Percentiles rank a stretch among this genome's conserved stretches.
Evolutionary conservation across 2,888 invertebrate species (phyloP).

Genomic region (Teleogryllus oceanicus): DNA sequence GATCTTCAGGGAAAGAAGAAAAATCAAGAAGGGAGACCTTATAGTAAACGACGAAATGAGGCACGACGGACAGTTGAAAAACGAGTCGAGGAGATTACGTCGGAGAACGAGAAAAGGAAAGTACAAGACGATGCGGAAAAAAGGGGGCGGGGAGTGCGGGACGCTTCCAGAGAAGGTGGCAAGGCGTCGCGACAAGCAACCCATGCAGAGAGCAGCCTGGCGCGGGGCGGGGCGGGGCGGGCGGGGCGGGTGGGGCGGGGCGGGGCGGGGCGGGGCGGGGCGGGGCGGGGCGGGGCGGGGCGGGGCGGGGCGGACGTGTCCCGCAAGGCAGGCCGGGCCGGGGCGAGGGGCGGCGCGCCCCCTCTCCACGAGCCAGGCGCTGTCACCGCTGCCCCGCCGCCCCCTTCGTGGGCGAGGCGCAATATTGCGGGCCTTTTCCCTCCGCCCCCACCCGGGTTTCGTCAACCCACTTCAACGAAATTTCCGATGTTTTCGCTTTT

Average conservation of each 20-base stretch:
- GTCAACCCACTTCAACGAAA: slow-evolving; percentile 18
- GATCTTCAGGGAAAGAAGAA: too few relatives aligned
- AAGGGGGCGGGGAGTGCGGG: too few relatives aligned
- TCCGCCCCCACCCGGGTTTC: not conserved
- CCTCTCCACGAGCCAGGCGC: not conserved
- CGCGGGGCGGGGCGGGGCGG: not conserved
- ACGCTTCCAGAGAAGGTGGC: too few relatives aligned
- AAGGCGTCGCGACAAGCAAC: too few relatives aligned
- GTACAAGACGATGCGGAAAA: too few relatives aligned
- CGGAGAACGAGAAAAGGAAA: too few relatives aligned
- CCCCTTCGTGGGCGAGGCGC: not conserved
- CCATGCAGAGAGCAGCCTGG: too few relatives aligned
- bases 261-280: not conserved
- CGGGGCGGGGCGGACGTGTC: not conserved
- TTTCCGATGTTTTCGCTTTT: slow-evolving; percentile 18
- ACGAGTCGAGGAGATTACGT: too few relatives aligned
- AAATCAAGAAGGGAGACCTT: too few relatives aligned
- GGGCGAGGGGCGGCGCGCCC: not conserved
- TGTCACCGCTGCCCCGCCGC: not conserved
- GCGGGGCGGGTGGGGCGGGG: too few relatives aligned
- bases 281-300: not conserved
- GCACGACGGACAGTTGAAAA: too few relatives aligned
- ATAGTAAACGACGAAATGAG: too few relatives aligned
- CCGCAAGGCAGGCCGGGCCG: not conserved
- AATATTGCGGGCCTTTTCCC: slow-evolving; percentile 7